Conservation (phyloP, 2,888 invertebrate genomes). For the Orchesella flavescens region DNA sequence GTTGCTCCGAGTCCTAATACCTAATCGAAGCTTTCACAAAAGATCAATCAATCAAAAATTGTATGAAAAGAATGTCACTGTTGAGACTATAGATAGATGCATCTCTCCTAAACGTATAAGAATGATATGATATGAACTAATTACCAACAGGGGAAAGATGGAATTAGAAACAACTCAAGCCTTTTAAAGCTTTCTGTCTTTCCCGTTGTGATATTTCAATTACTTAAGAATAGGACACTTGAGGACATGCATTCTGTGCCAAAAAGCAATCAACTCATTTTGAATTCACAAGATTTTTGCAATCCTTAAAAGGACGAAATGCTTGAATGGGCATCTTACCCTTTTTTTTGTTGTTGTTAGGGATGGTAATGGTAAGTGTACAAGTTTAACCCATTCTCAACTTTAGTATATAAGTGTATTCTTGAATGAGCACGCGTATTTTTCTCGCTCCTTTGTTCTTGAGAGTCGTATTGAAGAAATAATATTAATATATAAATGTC, state of each 20-base stretch:
- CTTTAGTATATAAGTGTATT: too few relatives aligned
- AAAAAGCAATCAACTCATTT: not conserved
- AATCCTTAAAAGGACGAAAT: slow-evolving; percentile 1
- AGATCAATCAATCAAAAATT: too few relatives aligned
- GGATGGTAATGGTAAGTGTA: not conserved
- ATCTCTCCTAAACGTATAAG: too few relatives aligned
- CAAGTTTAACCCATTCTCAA: slow-evolving; percentile 9
- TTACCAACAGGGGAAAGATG: too few relatives aligned
- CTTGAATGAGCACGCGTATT: slow-evolving; percentile 7
- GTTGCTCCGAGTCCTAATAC: too few relatives aligned
- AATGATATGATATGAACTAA: too few relatives aligned
- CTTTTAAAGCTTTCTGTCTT: not conserved
- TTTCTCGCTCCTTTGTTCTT: not conserved
- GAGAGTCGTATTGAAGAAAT: slow-evolving; percentile 2
- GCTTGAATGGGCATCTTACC: not conserved
- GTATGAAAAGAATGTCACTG: too few relatives aligned
- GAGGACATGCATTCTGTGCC: not conserved
- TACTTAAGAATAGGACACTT: not conserved
- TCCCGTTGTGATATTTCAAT: not conserved
- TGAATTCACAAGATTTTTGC: not conserved
- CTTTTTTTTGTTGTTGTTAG: not conserved
- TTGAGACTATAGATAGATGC: too few relatives aligned
- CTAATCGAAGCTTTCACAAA: too few relatives aligned
- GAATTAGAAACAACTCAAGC: not conserved
- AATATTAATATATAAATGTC: slow-evolving; percentile 12